Conservation (phyloP, 2,888 invertebrate species). For the Cantharis rufa region DNA sequence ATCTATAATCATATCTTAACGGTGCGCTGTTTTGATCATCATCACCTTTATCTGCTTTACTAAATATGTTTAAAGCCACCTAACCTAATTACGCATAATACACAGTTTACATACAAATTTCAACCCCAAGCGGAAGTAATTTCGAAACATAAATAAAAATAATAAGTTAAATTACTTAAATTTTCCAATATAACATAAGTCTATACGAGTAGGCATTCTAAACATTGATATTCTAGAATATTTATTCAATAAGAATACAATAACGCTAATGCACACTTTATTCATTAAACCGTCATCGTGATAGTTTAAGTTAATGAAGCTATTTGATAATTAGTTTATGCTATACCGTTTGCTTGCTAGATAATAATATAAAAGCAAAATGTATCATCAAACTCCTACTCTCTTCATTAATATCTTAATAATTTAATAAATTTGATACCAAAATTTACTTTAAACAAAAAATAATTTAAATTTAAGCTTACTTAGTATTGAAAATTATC, state of each 20-base stretch:
- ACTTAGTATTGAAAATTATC: not conserved
- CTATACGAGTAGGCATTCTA: not conserved
- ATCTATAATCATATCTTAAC: slow-evolving; percentile 4
- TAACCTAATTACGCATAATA: not conserved
- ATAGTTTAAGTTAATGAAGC: not conserved
- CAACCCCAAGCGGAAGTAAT: not conserved
- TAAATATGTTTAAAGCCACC: not conserved
- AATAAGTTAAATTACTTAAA: not conserved
- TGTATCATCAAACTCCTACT: not conserved
- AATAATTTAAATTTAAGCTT: not conserved
- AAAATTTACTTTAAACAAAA: not conserved
- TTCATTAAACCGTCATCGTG: not conserved
- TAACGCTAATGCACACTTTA: not conserved
- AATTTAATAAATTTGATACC: not conserved
- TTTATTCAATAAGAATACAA: not conserved
- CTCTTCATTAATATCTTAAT: not conserved
- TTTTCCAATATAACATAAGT: not conserved
- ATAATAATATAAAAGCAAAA: not conserved
- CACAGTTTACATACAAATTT: not conserved
- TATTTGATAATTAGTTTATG: not conserved
- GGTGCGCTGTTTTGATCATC: slow-evolving; percentile 6
- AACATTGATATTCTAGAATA: not conserved
- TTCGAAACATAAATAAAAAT: not conserved
- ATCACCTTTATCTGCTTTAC: not conserved
- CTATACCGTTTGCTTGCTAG: not conserved